Evolutionary conservation across 2,888 invertebrate species (phyloP), one percentile per base, ranked within the genome.

Genomic region (Anorthoa munda): DNA sequence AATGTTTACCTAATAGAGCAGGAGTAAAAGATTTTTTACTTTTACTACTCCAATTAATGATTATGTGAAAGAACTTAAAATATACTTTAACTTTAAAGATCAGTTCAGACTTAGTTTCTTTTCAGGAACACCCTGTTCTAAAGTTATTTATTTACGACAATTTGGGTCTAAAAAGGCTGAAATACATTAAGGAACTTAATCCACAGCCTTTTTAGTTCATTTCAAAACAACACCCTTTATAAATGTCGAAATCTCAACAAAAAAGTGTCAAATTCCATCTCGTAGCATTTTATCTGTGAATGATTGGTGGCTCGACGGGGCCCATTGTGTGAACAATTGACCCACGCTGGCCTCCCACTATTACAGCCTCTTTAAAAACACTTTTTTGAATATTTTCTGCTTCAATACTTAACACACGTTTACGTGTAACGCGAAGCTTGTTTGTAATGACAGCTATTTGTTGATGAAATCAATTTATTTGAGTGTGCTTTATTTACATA

Each of bases 251-350:
- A 84, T 86, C 84, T 79, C 5, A 77, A 75, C 79, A 77, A 90
- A 90, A 90, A 89, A 85, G 73, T 82, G 81, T 81, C 75, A 79
- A 84, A 92, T 92, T 88, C 92, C 92, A 78, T 53, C 84, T 85
- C 93, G 92, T 91, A 84, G 84, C 82, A 73, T 84, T 86, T 90
- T 89, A 86, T 85, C 83, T 85, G 87, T 89, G 91, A 89, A 85
- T 90, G 92, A 92, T 92, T 90, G 91, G 87, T 78, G 79, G 75
- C 89, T 86, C 89, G 81, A 72, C 83, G 87, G 87, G 87, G 65
- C 67, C 70, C 84, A 89, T 90, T 91, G 90, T 91, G 80, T 70
- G 71, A 79, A 85, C 84, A 87, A 88, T 87, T 83, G 86, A 84
- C 86, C 85, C 89, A 87, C 86, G 85, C 86, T 84, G 84, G 66